Conservation (phyloP, 2,888 invertebrate species). For the Ferdinandea cuprea region DNA sequence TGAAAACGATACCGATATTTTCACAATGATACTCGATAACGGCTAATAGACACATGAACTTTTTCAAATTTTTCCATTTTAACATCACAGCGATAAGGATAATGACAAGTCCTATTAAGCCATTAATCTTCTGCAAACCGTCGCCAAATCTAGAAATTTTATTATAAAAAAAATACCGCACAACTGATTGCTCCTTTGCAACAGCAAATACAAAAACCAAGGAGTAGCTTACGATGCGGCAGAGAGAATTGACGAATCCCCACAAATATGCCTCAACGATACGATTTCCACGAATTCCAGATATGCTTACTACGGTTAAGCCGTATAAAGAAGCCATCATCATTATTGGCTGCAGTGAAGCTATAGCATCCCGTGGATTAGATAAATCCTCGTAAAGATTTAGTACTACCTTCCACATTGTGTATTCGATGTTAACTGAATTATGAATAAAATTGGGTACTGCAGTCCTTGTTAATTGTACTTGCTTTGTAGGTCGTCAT, state of each 20-base stretch:
- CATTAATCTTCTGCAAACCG: conserved; percentile 80
- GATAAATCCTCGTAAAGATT: conserved; percentile 75
- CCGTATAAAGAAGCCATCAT: conserved; percentile 79
- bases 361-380: conserved; percentile 79
- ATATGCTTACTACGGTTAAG: conserved; percentile 79
- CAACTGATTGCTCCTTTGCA: conserved; percentile 78
- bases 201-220: conserved; percentile 79
- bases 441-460: not conserved
- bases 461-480: not conserved
- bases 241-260: conserved; percentile 78
- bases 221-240: conserved; percentile 78
- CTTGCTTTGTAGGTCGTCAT: not conserved
- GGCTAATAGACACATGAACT: conserved; percentile 69
- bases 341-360: conserved; percentile 79
- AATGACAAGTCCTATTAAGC: conserved; percentile 76
- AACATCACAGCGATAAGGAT: not conserved
- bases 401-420: conserved; percentile 30
- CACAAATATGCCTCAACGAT: conserved; percentile 76
- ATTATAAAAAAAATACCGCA: conserved; percentile 81
- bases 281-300: conserved; percentile 75
- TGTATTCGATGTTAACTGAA: not conserved
- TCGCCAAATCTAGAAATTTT: conserved; percentile 81
- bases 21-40: conserved; percentile 76
- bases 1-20: conserved; percentile 77
- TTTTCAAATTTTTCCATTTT: conserved; percentile 4